Base-by-base conservation (phyloP, 2,888 invertebrate genomes). In the Hybos culiciformis region DNA sequence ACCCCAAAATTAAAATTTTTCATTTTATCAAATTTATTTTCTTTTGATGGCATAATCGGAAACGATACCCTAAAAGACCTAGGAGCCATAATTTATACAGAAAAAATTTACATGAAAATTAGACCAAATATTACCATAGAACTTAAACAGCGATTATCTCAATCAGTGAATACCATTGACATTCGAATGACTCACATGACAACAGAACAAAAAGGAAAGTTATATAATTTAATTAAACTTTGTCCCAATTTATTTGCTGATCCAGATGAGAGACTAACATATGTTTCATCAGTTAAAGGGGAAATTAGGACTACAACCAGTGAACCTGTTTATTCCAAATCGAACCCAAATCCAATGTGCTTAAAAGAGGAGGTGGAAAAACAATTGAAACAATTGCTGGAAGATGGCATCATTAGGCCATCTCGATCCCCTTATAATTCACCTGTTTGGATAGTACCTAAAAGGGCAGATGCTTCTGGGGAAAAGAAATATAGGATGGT, bases 341-440 rank as follows among this genome's bases (percentile, higher is more conserved):
- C 34, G 18, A 43, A 46, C 12, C 42, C 42, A 5, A 46, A 44
- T 33, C 46, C 39, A 3, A 44, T 44, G 40, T 9, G 18, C 11
- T n/a, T 42, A 9, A 45, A 41, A 14, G 20, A 12, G 11, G 40
- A 44, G 21, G 45, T 47, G 1, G 33, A 49, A 20, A 46, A 41
- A 24, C 33, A 48, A 37, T n/a, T 45, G 9, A 19, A 9, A 5
- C 14, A 43, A 29, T 17, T 48, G 2, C 19, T 45, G 3, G 17
- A 44, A 14, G 45, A 43, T 17, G 47, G 45, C n/a, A 47, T 47
- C 2, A 43, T 45, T 9, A 38, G 45, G 37, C 37, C 44, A 18
- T 46, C 48, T 21, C 32, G 32, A 36, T 49, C 48, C 9, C 46
- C 44, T 12, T 45, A 42, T 9, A 49, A 47, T n/a, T 47, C 46